These are phyloP conservation scores for Sorex maritimensis DNA, from an alignment of 2,797 vertebrate genomes.

Conservation along the genomic window DNA sequence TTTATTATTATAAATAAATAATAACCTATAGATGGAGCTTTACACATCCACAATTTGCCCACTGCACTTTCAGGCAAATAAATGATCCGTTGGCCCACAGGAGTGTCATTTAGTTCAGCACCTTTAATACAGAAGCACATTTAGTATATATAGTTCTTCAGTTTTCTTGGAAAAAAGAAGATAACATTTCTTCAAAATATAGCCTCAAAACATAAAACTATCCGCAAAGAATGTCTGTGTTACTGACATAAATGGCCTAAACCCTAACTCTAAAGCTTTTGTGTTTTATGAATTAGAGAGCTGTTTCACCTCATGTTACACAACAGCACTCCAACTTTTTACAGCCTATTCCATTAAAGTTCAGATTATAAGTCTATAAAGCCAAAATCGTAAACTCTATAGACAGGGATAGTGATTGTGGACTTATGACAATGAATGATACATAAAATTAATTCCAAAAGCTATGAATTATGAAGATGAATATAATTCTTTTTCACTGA, in stretches of 20 bases:
- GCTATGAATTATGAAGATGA: neutral
- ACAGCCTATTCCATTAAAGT: neutral
- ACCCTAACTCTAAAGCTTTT: neutral
- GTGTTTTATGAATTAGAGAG: neutral
- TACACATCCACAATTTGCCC: neutral
- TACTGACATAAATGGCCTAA: neutral
- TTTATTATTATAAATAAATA: neutral
- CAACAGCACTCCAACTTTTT: neutral
- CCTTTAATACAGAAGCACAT: too few relatives aligned
- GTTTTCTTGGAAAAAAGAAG: neutral
- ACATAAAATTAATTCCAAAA: constrained; percentile 20
- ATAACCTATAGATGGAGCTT: neutral
- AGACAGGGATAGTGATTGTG: neutral
- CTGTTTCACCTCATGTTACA: neutral
- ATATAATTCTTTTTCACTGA: neutral
- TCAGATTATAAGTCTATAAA: constrained; percentile 6
- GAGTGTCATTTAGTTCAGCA: too few relatives aligned
- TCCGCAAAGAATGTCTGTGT: neutral
- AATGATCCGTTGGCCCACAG: neutral
- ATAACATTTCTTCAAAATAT: neutral
- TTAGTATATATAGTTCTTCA: neutral
- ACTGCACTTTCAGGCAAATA: neutral
- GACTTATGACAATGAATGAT: neutral
- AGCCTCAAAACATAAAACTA: constrained; percentile 10
- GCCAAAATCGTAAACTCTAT: neutral